Base-by-base conservation (phyloP, 53 echinoderm and acorn worm species). In the Stichopus horrens region DNA sequence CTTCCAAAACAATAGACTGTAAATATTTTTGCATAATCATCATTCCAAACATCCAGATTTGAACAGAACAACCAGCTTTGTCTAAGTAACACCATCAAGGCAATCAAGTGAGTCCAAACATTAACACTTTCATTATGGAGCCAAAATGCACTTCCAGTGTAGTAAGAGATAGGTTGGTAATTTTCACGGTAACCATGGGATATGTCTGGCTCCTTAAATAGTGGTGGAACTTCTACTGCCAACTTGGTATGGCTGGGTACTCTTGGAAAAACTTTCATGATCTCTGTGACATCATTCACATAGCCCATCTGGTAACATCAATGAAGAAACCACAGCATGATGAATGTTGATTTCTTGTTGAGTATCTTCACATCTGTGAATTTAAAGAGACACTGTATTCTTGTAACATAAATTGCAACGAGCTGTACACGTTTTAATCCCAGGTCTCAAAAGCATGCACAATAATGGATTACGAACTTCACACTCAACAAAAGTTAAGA, bases 81-180 rank as follows among this genome's bases (percentile, higher is more conserved):
- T 87, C 88, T 90, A 37, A 92, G 20, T 8, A 94, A 84, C 52
- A 92, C 83, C 23, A 91, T 77, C 84, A 92, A 92, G 76, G 93
- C 98, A 9, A 92, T 76, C 6, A 89, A 89, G 73, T 97, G 98
- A 8, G 95, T 97, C 98, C 95, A 95, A 21, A 97, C 95, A 23
- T 97, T 97, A 2, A 97, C 90, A 58, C 91, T 94, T 71, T 97
- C 98, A 21, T 97, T 97, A 88, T 97, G 97, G 11, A 95, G 85
- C 88, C 94, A 91, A 55, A 97, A 93, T 83, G 94, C 90, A 74
- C 98, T 97, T 86, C 90, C 90, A 53, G 95, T 83, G 86, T 97
- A 97, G 88, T 95, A 97, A 20, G 76, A 77, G 68, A 97, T 56
- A 21, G 94, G 91, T 66, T 97, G 98, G 88, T 97, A 92, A 23